Evolutionary conservation across 2,888 invertebrate genomes (phyloP), one percentile per base, ranked within the genome.

Genomic region (Tricholauxania praeusta): DNA sequence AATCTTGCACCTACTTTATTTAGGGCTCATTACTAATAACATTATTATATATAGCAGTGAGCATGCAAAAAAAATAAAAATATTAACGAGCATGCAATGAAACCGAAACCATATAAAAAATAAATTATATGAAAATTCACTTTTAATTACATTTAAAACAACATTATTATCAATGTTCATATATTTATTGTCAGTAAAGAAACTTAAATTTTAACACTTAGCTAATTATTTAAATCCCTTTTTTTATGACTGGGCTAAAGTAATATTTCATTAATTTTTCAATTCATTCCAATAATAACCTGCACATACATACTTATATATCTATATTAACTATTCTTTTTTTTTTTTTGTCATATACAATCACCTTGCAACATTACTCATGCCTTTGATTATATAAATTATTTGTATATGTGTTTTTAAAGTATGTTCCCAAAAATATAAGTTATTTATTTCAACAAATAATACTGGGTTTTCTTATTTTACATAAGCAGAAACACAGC

Each of bases 21-120:
- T 68, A 68, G 73, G 71, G 65, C 68, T 55, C 55, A 22, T 63
- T 52, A 73, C 65, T 65, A 74, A 72, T 39, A 47, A 63, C 52
- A 69, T 51, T 32, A 22, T 39, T 39, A 10, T 39, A 39, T 55
- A 53, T 71, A 73, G 62, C 15, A 69, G 15, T 62, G 39, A 39
- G 17, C 39, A 51, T 47, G 39, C 48, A 63, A 63, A 22, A 63
- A n/a, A 71, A 52, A 32, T 60, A 51, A 17, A 59, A 60, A 39
- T 15, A 39, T 12, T 19, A 14, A 68, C 17, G 39, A 10, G 15
- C 39, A 67, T 69, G 39, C 48, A 71, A 28, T 28, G 28, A 28
- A 68, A 71, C 22, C 51, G 65, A 57, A 32, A 48, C 57, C 57
- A 51, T 28, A 64, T 68, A 73, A 39, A 71, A 73, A 55, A 74